Percentiles rank a stretch among this genome's conserved stretches.
These are phyloP conservation scores for Propsilocerus akamusi DNA, from an alignment of 1,140 invertebrate species.

Conservation along the genomic window DNA sequence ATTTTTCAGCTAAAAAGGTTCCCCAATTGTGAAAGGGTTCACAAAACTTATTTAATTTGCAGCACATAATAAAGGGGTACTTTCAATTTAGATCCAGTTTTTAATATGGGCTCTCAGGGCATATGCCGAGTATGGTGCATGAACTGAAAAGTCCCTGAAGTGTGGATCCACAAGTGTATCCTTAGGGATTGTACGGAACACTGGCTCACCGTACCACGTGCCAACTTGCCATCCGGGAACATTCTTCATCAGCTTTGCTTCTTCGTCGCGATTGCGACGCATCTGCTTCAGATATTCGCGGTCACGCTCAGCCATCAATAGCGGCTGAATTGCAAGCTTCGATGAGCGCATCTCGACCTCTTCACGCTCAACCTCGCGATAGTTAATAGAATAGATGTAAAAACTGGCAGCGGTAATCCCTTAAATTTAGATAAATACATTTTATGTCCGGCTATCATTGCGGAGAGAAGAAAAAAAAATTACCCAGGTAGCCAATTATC, in stretches of 20 bases:
- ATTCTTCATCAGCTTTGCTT: slow-evolving; percentile 70
- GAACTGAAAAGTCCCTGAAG: too few species aligned
- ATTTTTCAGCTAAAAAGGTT: too few species aligned
- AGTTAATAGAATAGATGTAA: slow-evolving; percentile 36
- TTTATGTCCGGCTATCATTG: slow-evolving; percentile 33
- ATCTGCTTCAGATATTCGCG: slow-evolving; percentile 64
- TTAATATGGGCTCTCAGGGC: too few species aligned
- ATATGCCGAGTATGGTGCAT: too few species aligned
- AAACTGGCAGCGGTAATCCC: slow-evolving; percentile 33
- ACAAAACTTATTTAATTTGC: too few species aligned
- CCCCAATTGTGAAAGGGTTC: too few species aligned
- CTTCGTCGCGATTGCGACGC: slow-evolving; percentile 60
- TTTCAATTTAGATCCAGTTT: too few species aligned
- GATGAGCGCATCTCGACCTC: slow-evolving; percentile 56
- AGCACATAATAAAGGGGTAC: too few species aligned
- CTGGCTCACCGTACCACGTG: slow-evolving; percentile 63
- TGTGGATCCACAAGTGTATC: too few species aligned
- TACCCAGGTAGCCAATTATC: background rate
- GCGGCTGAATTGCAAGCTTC: slow-evolving; percentile 48
- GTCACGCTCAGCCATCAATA: slow-evolving; percentile 65
- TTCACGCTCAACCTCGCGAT: slow-evolving; percentile 28
- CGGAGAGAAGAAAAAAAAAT: slow-evolving; percentile 7
- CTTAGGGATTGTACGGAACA: slow-evolving; percentile 41
- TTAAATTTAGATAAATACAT: slow-evolving; percentile 10
- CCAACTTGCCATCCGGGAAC: slow-evolving; percentile 78